Conservation (phyloP, 2,888 invertebrate species). For the Parasteatoda lunata region DNA sequence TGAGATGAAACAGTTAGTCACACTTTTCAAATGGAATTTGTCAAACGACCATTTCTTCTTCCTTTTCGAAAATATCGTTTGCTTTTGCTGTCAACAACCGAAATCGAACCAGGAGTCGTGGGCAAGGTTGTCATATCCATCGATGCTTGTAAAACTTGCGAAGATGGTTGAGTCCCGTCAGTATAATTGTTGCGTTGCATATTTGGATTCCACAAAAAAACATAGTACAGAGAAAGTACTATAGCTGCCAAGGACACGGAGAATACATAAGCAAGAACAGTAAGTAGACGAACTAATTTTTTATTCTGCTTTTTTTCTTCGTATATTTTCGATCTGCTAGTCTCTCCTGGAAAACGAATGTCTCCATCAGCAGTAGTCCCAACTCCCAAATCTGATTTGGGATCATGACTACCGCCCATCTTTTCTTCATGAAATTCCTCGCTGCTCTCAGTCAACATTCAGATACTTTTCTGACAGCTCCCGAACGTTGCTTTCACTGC, state of each 20-base stretch:
- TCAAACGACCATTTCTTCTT: slow-evolving; percentile 37
- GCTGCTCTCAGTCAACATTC: slow-evolving; percentile 20
- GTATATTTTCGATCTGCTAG: slow-evolving; percentile 65
- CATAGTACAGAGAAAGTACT: slow-evolving; percentile 69
- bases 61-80: slow-evolving; percentile 49
- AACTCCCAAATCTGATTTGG: slow-evolving; percentile 32
- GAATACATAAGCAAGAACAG: slow-evolving; percentile 69
- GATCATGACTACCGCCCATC: slow-evolving; percentile 39
- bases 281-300: slow-evolving; percentile 68
- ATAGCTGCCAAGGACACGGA: slow-evolving; percentile 70
- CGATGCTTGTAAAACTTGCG: slow-evolving; percentile 1
- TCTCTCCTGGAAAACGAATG: slow-evolving; percentile 65
- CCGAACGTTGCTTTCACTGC: slow-evolving; percentile 17
- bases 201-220: slow-evolving; percentile 70
- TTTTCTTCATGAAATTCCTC: neutral
- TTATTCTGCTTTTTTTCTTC: slow-evolving; percentile 68
- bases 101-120: slow-evolving; percentile 6
- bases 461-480: slow-evolving; percentile 16
- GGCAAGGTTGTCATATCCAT: slow-evolving; percentile 13
- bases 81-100: slow-evolving; percentile 8
- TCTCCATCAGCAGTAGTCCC: slow-evolving; percentile 51
- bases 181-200: slow-evolving; percentile 44
- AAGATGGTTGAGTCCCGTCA: slow-evolving; percentile 9
- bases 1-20: neutral
- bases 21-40: slow-evolving; percentile 7